Evolutionary conservation across 2,888 invertebrate species (phyloP).

Genomic region (Panzeria rudis): DNA sequence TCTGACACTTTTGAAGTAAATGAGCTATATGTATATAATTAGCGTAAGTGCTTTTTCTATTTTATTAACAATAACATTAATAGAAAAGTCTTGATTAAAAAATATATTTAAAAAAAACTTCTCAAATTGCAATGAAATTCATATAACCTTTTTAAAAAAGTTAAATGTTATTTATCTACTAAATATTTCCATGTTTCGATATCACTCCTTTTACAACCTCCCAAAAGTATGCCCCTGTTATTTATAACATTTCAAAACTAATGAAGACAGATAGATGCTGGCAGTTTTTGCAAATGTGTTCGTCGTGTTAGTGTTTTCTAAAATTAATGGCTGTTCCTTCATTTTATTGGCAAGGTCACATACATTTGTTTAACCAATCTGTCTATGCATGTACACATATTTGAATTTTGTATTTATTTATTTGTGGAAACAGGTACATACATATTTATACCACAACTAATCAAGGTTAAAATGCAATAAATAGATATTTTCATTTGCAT

Average conservation of each 20-base stretch:
- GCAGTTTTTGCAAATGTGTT: not conserved
- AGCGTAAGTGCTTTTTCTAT: too few relatives aligned
- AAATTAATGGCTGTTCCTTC: constrained; percentile 26
- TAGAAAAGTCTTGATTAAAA: too few relatives aligned
- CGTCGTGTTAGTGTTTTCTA: not conserved
- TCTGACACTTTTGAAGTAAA: too few relatives aligned
- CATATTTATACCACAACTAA: constrained; percentile 20
- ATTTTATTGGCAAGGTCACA: constrained; percentile 38
- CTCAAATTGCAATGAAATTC: too few relatives aligned
- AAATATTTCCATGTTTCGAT: not conserved
- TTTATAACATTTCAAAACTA: constrained; percentile 8
- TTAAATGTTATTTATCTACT: not conserved
- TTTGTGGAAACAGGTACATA: not conserved
- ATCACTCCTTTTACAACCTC: not conserved
- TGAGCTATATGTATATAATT: too few relatives aligned
- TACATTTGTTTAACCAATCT: not conserved
- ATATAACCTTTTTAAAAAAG: too few relatives aligned
- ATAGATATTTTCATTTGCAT: constrained; percentile 9
- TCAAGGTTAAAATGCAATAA: constrained; percentile 43
- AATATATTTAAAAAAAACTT: too few relatives aligned
- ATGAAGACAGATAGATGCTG: constrained; percentile 23
- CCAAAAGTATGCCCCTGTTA: not conserved
- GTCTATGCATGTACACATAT: not conserved
- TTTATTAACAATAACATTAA: too few relatives aligned
- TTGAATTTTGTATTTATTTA: not conserved